Percentiles rank a stretch among this genome's conserved stretches.
Conservation (phyloP, 35 echinoderm and acorn worm species). For the Anneissia japonica region DNA sequence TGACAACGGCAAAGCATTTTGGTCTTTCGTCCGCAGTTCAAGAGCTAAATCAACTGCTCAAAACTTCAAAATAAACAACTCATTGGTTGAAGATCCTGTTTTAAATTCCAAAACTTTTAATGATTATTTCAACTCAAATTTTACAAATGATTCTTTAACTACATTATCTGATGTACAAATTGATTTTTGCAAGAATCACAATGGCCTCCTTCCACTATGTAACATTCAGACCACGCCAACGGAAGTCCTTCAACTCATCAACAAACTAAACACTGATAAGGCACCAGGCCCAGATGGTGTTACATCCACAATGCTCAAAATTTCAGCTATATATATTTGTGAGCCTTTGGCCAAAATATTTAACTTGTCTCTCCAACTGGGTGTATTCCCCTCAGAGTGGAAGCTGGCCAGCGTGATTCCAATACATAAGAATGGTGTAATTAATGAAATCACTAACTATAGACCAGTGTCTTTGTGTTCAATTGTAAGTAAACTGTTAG, state of each 20-base stretch:
- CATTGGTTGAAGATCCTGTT: not conserved
- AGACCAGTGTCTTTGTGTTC: constrained; percentile 2
- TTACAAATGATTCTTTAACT: not conserved
- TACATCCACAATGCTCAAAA: not conserved
- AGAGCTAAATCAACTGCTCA: not conserved
- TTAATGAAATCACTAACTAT: not conserved
- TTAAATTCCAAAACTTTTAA: not conserved
- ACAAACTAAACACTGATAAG: not conserved
- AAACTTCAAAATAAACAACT: not conserved
- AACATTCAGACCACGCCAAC: not conserved
- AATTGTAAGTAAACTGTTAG: not conserved
- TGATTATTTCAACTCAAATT: not conserved
- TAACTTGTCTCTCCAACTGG: not conserved
- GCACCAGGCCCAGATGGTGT: not conserved
- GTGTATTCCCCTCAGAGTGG: not conserved
- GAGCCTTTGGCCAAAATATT: not conserved
- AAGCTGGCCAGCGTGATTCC: constrained; percentile 21
- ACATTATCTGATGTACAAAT: not conserved
- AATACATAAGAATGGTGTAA: constrained; percentile 9
- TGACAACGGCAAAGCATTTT: not conserved
- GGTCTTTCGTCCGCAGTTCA: not conserved
- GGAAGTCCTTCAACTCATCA: not conserved
- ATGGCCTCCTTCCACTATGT: not conserved
- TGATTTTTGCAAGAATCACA: not conserved
- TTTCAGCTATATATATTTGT: not conserved